phyloP scores from a whole-genome alignment of 2,888 invertebrate species.

The Microplitis deprimator region DNA sequence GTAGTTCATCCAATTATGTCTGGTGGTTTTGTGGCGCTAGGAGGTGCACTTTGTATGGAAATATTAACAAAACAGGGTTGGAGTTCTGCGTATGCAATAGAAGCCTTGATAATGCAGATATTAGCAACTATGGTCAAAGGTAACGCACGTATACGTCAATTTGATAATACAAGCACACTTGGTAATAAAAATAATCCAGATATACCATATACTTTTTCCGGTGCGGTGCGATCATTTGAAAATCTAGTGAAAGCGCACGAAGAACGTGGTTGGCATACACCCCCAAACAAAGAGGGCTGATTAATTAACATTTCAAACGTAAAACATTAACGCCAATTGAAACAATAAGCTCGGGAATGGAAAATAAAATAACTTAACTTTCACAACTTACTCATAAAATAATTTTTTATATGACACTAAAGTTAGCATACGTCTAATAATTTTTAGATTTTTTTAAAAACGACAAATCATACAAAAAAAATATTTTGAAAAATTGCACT shows the following conservation, averaged over 20 bases:
- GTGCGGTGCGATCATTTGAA: slow-evolving; percentile 99
- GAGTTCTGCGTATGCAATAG: slow-evolving; percentile 99
- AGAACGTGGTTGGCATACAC: slow-evolving; percentile 98
- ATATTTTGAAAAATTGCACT: no score
- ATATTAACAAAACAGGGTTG: slow-evolving; percentile 98
- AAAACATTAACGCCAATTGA: no score
- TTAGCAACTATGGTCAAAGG: slow-evolving; percentile 99
- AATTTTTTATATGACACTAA: no score
- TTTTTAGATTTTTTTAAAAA: no score
- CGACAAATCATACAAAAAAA: no score
- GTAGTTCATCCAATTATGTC: slow-evolving; percentile 97
- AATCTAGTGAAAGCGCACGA: slow-evolving; percentile 99
- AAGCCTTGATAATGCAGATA: slow-evolving; percentile 99
- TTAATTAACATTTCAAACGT: slow-evolving; percentile 38
- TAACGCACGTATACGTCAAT: slow-evolving; percentile 94
- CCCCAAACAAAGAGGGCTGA: slow-evolving; percentile 93
- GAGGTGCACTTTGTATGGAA: slow-evolving; percentile 99
- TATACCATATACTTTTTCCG: slow-evolving; percentile 95
- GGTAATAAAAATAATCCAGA: slow-evolving; percentile 86
- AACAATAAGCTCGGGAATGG: no score
- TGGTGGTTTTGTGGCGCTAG: slow-evolving; percentile 97
- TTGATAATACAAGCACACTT: slow-evolving; percentile 78
- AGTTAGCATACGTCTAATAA: no score
- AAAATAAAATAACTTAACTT: no score
- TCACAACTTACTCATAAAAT: no score